Conservation (phyloP, 2,797 vertebrate genomes). For the Salarias fasciatus region DNA sequence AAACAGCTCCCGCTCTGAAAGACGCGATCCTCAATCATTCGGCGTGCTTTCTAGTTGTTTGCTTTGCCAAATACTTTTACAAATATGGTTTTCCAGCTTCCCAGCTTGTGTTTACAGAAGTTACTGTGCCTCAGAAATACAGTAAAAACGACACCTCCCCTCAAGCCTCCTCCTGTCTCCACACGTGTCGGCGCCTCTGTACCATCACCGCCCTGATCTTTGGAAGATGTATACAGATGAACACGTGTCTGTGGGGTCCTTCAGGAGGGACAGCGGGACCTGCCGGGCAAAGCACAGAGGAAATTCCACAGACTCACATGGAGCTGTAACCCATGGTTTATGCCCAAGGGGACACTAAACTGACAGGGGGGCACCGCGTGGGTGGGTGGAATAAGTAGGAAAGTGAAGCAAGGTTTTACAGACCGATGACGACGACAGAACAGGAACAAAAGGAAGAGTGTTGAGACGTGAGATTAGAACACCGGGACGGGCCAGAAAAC, state of each 20-base stretch:
- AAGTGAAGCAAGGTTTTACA: constrained; percentile 17
- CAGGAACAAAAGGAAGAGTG: background rate
- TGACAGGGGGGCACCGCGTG: background rate
- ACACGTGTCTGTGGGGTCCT: constrained; percentile 49
- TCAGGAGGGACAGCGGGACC: constrained; percentile 41
- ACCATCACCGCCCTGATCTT: constrained; percentile 38
- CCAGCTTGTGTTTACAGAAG: constrained; percentile 15
- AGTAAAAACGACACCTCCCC: too few species aligned
- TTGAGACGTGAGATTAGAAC: constrained; percentile 2
- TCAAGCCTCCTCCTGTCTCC: constrained; percentile 9
- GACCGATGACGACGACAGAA: too few species aligned
- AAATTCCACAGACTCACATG: constrained; percentile 76
- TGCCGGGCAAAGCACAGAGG: constrained; percentile 42
- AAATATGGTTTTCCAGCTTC: constrained; percentile 29
- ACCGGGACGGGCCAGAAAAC: constrained; percentile 16
- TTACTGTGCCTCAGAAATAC: constrained; percentile 14
- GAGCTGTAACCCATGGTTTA: constrained; percentile 47
- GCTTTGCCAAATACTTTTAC: constrained; percentile 32
- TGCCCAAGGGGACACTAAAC: constrained; percentile 27
- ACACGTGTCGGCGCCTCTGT: constrained; percentile 31
- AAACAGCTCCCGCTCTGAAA: constrained; percentile 28
- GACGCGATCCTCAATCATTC: constrained; percentile 30
- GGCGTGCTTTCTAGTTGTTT: constrained; percentile 38
- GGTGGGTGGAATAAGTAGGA: constrained; percentile 16
- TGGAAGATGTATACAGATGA: constrained; percentile 50